phyloP scores from a whole-genome alignment of 2,113 vertebrate genomes.

The Pseudopodoces humilis region DNA sequence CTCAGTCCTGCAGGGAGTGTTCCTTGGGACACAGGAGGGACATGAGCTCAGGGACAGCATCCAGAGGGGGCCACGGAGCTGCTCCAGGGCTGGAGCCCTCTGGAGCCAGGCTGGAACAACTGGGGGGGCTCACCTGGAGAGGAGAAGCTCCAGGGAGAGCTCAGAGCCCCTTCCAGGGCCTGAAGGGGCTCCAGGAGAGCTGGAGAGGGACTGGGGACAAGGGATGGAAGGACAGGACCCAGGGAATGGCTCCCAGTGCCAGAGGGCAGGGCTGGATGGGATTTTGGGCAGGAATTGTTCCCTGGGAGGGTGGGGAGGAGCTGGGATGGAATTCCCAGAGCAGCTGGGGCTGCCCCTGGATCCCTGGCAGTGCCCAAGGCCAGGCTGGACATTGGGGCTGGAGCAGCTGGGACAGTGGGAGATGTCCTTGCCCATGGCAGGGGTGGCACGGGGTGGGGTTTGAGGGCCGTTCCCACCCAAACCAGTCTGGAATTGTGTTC shows the following conservation, averaged over 20 bases:
- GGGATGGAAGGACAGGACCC: neutral
- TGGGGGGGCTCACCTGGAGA: rapidly evolving
- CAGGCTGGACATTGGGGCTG: neutral
- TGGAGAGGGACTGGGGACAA: neutral
- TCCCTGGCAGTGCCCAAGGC: neutral
- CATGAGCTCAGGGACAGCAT: neutral
- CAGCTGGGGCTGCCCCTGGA: neutral
- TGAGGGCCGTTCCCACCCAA: neutral
- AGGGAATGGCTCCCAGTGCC: neutral
- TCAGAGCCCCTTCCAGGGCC: neutral
- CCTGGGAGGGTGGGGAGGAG: rapidly evolving
- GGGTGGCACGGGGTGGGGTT: neutral
- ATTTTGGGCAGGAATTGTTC: neutral
- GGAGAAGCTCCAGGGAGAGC: neutral
- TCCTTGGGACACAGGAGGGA: neutral
- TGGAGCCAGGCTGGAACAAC: neutral
- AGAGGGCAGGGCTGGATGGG: rapidly evolving
- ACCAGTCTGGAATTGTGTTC: neutral
- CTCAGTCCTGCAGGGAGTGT: rapidly evolving
- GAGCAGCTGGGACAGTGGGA: neutral
- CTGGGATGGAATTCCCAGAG: neutral
- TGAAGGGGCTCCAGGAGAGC: neutral
- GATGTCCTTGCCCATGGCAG: neutral
- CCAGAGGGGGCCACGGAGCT: neutral
- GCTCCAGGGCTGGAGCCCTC: neutral